phyloP scores from a whole-genome alignment of 2,797 vertebrate genomes.

The Semaprochilodus insignis region DNA sequence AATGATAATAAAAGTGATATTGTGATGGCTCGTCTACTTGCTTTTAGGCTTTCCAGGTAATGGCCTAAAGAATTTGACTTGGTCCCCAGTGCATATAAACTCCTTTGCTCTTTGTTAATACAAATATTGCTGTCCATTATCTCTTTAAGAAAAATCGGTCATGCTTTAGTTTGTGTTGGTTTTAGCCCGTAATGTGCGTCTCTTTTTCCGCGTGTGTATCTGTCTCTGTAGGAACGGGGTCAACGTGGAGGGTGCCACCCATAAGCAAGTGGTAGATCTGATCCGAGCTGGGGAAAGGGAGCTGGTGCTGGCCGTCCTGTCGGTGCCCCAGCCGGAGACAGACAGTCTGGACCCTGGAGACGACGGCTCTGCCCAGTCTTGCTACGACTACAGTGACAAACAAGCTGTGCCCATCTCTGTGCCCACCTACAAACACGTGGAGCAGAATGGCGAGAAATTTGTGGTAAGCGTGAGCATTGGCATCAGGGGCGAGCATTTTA shows the following conservation, averaged over 20 bases:
- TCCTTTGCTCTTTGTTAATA: no score
- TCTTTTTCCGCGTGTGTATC: neutral
- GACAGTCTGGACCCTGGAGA: constrained; percentile 92
- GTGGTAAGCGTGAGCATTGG: constrained; percentile 82
- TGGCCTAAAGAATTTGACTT: no score
- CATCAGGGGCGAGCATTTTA: no score
- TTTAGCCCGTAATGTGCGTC: neutral
- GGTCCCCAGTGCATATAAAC: no score
- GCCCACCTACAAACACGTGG: constrained; percentile 96
- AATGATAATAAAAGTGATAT: no score
- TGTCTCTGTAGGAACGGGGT: constrained; percentile 85
- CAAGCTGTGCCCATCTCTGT: constrained; percentile 97
- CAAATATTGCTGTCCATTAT: no score
- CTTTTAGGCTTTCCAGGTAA: no score
- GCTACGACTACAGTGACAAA: constrained; percentile 97
- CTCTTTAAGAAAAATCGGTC: no score
- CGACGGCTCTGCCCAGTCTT: constrained; percentile 89
- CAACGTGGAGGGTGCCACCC: constrained; percentile 95
- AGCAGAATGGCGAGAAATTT: constrained; percentile 94
- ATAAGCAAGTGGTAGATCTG: constrained; percentile 98
- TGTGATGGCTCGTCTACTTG: no score
- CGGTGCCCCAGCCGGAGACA: constrained; percentile 91
- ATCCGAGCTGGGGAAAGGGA: constrained; percentile 94
- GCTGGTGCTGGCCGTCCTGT: constrained; percentile 90
- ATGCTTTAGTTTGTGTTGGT: neutral